Conservation (phyloP, 2,888 invertebrate genomes). For the Oligia strigilis region DNA sequence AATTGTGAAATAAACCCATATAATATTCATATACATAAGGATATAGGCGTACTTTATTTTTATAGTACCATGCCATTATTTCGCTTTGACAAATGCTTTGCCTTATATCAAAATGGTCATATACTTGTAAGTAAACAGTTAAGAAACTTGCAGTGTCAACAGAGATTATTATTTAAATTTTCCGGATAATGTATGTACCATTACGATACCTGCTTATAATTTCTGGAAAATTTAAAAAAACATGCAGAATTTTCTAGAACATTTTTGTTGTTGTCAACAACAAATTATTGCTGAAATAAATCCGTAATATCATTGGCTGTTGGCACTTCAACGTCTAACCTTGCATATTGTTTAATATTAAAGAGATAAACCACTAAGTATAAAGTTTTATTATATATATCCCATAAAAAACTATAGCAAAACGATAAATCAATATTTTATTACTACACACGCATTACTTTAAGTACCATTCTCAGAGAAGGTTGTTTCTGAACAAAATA, state of each 20-base stretch:
- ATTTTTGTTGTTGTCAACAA: not conserved
- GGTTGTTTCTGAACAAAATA: constrained; percentile 21
- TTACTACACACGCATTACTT: constrained; percentile 12
- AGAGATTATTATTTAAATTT: not conserved
- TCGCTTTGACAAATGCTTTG: not conserved
- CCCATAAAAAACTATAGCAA: constrained; percentile 18
- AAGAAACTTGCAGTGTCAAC: not conserved
- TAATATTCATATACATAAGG: not conserved
- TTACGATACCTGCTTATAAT: not conserved
- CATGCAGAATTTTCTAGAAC: not conserved
- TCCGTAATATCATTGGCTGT: not conserved
- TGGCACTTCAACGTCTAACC: constrained; percentile 4
- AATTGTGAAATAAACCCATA: constrained; percentile 5
- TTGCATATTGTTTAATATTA: constrained; percentile 6
- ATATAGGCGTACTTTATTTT: constrained; percentile 1
- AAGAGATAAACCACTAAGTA: constrained; percentile 14
- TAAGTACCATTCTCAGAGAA: constrained; percentile 15
- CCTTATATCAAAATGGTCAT: not conserved
- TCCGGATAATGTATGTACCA: not conserved
- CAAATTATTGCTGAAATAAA: not conserved
- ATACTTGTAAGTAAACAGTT: not conserved
- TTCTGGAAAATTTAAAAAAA: not conserved
- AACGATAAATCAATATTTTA: constrained; percentile 16
- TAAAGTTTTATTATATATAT: constrained; percentile 13
- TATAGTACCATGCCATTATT: constrained; percentile 7